Evolutionary conservation across 2,797 vertebrate species (phyloP), one percentile per base, ranked within the genome.

Genomic region (Acanthurus leucopareius): DNA sequence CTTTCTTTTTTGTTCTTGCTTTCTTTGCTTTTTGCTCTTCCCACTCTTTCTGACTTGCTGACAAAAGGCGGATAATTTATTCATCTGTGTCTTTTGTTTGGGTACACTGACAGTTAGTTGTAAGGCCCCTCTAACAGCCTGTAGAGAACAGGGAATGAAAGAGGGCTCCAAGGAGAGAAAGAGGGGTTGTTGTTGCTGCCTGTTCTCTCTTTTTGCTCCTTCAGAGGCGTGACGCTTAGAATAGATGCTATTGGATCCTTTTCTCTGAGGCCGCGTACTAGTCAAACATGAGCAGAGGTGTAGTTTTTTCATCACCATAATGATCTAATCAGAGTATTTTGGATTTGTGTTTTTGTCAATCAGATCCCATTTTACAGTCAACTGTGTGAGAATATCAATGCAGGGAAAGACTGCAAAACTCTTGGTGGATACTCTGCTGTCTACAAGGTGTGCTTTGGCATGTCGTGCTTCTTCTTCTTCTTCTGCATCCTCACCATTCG

Each of bases 371-470:
- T 96, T 89, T 99, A 96, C 84, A 91, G 76, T 19, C 67, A 96
- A 1, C 75, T 99, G 83, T 99, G 98, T 84, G 69, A 95, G 72
- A 92, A 93, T 77, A 91, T 98, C 77, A 96, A 97, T 44, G 97
- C 96, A 0, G 97, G 97, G 0, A 95, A 96, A 63, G 95, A 95
- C 85, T 99, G 98, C 35, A 95, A 97, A 90, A 94, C 94, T 69
- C 93, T 99, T 69, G 96, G 98, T 38, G 98, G 98, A 13, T 99
- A 98, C 75, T 96, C 98, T 0, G 98, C 98, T 0, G 98, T 99
- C 48, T 99, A 99, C 87, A 96, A 97, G 88, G 96, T 99, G 88
- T 99, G 98, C 87, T 99, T 99, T 19, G 98, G 98, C 87, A 99
- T 99, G 97, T 96, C 98, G 77, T 97, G 96, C 89, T 99, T 99